These are phyloP conservation scores for Myotis planiceps DNA, from an alignment of 2,797 vertebrate species.

Conservation along the genomic window DNA sequence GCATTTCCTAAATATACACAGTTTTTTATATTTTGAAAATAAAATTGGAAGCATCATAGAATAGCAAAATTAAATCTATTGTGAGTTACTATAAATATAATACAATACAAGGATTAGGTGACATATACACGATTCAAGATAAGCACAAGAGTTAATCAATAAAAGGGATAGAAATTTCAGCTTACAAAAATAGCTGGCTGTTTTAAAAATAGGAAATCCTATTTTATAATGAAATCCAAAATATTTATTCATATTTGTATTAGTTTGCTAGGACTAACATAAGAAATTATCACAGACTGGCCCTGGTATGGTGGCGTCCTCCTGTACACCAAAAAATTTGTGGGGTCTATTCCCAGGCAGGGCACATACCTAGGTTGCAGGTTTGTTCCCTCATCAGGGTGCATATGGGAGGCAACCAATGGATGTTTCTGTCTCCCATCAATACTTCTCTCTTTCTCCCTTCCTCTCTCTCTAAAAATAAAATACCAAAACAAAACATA, in stretches of 20 bases:
- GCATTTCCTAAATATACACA: neutral
- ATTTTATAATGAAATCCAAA: neutral
- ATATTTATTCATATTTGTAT: neutral
- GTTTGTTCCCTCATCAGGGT: neutral
- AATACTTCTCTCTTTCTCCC: neutral
- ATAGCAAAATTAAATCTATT: conserved; percentile 22
- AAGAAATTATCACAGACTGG: neutral
- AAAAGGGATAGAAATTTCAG: neutral
- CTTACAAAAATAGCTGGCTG: neutral
- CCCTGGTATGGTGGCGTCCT: neutral
- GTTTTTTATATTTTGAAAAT: conserved; percentile 13
- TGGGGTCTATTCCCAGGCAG: neutral
- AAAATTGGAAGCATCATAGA: conserved; percentile 28
- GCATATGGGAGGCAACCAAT: neutral
- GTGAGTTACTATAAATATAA: neutral
- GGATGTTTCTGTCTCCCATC: neutral
- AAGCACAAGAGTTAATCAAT: neutral
- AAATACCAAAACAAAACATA: neutral
- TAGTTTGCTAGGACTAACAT: neutral
- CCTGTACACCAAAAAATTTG: neutral
- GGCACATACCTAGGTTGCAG: neutral
- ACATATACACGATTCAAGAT: neutral
- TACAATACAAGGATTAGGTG: neutral
- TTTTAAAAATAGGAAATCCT: neutral
- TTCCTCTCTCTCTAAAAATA: neutral